Base-by-base conservation (phyloP, 2,888 invertebrate genomes). In the Phorcus lineatus region DNA sequence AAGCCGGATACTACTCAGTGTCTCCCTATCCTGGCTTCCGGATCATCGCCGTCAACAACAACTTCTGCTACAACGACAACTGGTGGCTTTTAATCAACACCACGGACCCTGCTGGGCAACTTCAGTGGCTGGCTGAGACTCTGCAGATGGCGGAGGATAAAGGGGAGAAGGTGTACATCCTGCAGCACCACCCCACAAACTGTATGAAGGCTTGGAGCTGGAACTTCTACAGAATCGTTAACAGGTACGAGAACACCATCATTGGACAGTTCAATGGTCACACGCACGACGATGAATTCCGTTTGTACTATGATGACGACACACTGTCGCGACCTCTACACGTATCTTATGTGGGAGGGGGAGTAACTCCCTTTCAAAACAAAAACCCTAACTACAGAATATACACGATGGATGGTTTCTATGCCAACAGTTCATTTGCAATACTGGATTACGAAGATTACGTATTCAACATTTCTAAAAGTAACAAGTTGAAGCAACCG, bases 311-410 rank as follows among this genome's bases (percentile, higher is more conserved):
- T 90, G 94, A 94, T 85, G 87, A 87, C 0, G 94, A 95, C 66
- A 94, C 94, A 6, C 91, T 93, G 6, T 87, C 88, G 6, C 91
- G 94, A 67, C 94, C 97, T 0, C 94, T 95, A 3, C 95, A 95
- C 83, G 94, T 97, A 0, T 96, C 96, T 2, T 97, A 96, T 95
- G 96, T 97, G 79, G 96, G 96, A 0, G 97, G 97, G n/a, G 96
- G 96, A 87, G 94, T 96, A 17, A 97, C 97, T 0, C 94, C 96
- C 0, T 97, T 95, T 88, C 92, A 94, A 0, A 93, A 95, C 88
- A 95, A 96, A 82, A 98, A 99, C 93, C 97, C 99, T 0, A 98
- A 98, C 24, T 98, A 97, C 90, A 95, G 99, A 91, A 97, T 99
- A 93, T 99, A 98, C 93, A 97, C 97, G 89, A 96, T 99, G 9